Conservation (phyloP, 2,888 invertebrate species). For the Mesochorus sp. region DNA sequence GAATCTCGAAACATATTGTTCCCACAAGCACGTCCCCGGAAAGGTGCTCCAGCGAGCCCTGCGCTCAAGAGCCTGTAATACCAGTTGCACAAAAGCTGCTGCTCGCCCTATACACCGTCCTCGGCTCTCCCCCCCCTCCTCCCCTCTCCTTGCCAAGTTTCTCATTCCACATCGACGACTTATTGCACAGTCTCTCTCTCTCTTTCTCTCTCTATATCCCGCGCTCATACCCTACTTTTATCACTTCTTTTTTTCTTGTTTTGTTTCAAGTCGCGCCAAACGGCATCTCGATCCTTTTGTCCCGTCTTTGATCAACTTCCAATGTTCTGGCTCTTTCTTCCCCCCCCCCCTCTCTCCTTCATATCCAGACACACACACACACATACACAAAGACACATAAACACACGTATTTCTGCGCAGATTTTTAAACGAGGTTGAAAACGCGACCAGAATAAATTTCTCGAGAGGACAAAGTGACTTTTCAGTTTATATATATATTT, state of each 20-base stretch:
- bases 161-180: constrained; percentile 26
- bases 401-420: no score
- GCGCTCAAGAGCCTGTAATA: constrained; percentile 19
- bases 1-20: constrained; percentile 40
- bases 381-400: no score
- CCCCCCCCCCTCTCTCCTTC: neutral
- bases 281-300: constrained; percentile 43
- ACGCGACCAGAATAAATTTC: constrained; percentile 71
- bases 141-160: neutral
- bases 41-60: constrained; percentile 13
- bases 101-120: no score
- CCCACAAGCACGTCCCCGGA: neutral
- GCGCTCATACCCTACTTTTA: constrained; percentile 35
- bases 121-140: neutral
- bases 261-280: neutral
- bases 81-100: constrained; percentile 29
- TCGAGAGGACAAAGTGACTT: constrained; percentile 20
- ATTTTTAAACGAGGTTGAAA: constrained; percentile 65
- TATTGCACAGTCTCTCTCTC: constrained; percentile 38
- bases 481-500: neutral
- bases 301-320: constrained; percentile 66
- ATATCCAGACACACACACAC: neutral
- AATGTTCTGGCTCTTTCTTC: constrained; percentile 9
- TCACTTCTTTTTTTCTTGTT: constrained; percentile 59
- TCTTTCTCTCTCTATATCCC: neutral